Conservation (phyloP, 2,888 invertebrate genomes). For the Biston betularia region DNA sequence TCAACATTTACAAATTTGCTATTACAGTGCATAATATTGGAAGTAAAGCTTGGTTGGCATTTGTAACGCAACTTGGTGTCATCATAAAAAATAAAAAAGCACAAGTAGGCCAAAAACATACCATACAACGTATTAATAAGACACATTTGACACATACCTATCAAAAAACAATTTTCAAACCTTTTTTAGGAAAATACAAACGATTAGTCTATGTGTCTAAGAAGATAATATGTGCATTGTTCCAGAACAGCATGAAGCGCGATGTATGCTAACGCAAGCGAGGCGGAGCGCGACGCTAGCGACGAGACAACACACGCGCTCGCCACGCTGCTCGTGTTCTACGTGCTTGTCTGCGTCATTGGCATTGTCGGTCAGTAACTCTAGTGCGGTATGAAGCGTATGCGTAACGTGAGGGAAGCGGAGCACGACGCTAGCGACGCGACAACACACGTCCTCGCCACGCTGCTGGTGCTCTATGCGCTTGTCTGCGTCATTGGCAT, state of each 20-base stretch:
- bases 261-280: conserved; percentile 78
- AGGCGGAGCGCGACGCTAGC: conserved; percentile 45
- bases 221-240: conserved; percentile 28
- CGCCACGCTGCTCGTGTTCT: conserved; percentile 72
- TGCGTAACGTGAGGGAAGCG: not conserved
- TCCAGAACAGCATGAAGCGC: conserved; percentile 71
- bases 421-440: not conserved
- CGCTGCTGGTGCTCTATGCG: conserved; percentile 76
- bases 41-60: too few relatives aligned
- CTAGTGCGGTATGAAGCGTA: not conserved
- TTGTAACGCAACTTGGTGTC: too few relatives aligned
- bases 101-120: too few relatives aligned
- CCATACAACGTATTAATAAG: too few relatives aligned
- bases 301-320: conserved; percentile 65
- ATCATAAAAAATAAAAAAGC: too few relatives aligned
- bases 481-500: conserved; percentile 79
- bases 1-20: too few relatives aligned
- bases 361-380: conserved; percentile 74
- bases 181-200: too few relatives aligned
- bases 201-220: not conserved
- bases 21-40: too few relatives aligned
- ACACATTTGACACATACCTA: too few relatives aligned
- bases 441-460: conserved; percentile 61
- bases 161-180: too few relatives aligned
- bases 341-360: conserved; percentile 79